A percentile compares a stretch with the other conserved stretches of the same genome.
Conservation (phyloP, 64 coral and sea anemone genomes). For the Pocillopora verrucosa region DNA sequence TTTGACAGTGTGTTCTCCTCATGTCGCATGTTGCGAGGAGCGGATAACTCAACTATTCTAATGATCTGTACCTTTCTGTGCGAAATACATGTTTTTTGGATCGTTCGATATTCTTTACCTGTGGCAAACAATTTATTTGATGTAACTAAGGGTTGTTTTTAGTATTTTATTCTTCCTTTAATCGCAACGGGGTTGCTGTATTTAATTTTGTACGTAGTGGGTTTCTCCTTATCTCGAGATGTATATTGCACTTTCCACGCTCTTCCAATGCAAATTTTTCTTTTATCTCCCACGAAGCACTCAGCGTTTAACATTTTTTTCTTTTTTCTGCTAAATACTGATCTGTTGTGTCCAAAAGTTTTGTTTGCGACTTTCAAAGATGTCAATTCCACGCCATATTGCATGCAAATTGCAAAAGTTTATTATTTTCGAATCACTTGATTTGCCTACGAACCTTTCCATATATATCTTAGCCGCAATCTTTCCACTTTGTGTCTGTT, state of each 20-base stretch:
- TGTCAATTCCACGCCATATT: slow-evolving; percentile 14
- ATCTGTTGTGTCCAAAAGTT: not conserved
- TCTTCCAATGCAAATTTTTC: not conserved
- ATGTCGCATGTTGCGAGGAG: not conserved
- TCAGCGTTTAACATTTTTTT: not conserved
- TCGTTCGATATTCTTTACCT: not conserved
- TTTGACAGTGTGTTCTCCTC: not conserved
- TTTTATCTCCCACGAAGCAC: too few relatives aligned
- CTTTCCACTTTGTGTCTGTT: not conserved
- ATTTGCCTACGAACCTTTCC: not conserved
- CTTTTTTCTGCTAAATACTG: not conserved
- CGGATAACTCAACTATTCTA: not conserved
- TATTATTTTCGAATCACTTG: not conserved
- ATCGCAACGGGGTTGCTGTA: slow-evolving; percentile 1
- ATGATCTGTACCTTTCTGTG: not conserved
- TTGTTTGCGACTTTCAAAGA: slow-evolving; percentile 18
- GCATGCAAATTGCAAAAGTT: slow-evolving; percentile 7
- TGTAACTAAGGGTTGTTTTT: not conserved
- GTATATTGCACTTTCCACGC: slow-evolving; percentile 10
- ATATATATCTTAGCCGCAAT: not conserved
- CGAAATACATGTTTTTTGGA: not conserved
- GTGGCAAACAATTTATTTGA: not conserved
- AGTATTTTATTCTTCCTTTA: not conserved
- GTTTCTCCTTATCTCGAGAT: not conserved
- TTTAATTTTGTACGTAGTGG: not conserved